Evolutionary conservation across 2,888 invertebrate species (phyloP).

Genomic region (Idaea straminata): DNA sequence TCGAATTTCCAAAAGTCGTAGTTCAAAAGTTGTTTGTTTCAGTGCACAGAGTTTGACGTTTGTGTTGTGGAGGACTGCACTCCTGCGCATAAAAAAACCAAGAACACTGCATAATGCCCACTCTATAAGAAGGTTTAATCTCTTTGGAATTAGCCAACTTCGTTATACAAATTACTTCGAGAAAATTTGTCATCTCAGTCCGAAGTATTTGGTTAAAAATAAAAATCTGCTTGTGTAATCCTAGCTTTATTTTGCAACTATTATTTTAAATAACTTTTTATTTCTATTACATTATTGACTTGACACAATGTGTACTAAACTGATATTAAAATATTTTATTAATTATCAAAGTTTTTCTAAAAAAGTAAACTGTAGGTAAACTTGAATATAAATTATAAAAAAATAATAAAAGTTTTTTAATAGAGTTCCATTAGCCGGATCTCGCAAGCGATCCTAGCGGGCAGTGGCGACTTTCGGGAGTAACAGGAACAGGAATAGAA

Average conservation of each 20-base stretch:
- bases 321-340: not conserved
- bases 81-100: too few relatives aligned
- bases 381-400: too few relatives aligned
- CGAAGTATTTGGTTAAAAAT: not conserved
- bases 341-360: not conserved
- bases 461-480: not conserved
- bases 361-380: too few relatives aligned
- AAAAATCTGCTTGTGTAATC: not conserved
- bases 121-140: too few relatives aligned
- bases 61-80: too few relatives aligned
- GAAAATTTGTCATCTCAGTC: not conserved
- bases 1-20: too few relatives aligned
- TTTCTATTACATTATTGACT: not conserved
- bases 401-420: too few relatives aligned
- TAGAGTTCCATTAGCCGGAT: not conserved
- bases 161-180: not conserved
- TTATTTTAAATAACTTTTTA: not conserved
- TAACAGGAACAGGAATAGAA: not conserved
- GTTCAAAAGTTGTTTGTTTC: too few relatives aligned
- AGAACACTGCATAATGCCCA: too few relatives aligned
- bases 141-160: too few relatives aligned
- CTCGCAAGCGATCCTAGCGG: not conserved
- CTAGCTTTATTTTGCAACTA: not conserved
- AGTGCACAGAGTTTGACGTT: too few relatives aligned
- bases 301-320: too few relatives aligned